Base-by-base conservation (phyloP, 2,113 vertebrate species). In the Cyrtonyx montezumae region DNA sequence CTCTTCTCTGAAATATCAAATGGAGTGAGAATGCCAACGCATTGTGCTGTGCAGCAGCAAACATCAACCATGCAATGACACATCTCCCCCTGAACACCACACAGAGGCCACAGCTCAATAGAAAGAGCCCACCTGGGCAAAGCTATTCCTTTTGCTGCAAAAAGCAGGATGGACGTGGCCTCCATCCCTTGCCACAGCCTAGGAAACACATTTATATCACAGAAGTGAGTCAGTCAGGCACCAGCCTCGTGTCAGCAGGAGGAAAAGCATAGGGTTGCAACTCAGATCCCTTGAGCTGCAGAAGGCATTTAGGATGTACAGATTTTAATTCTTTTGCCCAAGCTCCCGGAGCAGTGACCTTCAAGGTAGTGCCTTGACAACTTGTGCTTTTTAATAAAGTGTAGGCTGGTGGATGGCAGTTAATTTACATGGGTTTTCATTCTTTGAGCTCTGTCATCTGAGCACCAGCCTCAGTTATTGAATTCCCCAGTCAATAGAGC, bases 301-400 rank as follows among this genome's bases (percentile, higher is more conserved):
- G 0, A 1, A 88, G 32, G 68, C 18, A 49, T 68, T 87, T 18
- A 49, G 37, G 76, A 90, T 26, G 32, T 90, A 78, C 43, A 30
- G 28, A 14, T 63, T 91, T 78, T 42, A 80, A 55, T 0, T 1
- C 67, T 89, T 93, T 90, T 66, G 26, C 76, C 56, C 85, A 77
- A 49, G 65, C 76, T 92, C 48, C 73, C 53, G 36, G 49, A 95
- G 76, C 79, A 71, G 28, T 88, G 96, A 96, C 95, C 95, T 96
- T 96, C 94, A 96, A 91, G 74, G 82, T 61, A 94, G 36, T 1
- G 53, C 85, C 79, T 75, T 88, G 73, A 87, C 58, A 94, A 89
- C n/a, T 90, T 83, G 61, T 53, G 76, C 53, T 81, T 95, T 94
- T 94, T 90, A 88, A 93, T 95, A 92, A 94, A 94, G 93, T 40